Evolutionary conservation across 1,140 invertebrate species (phyloP).

Genomic region (silkworm (Bombyx mori)): ASM3026992v2 NC_085110.1:17340001-17340500

Average conservation of each 20-base stretch:
- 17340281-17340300: not conserved
- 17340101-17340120: constrained; percentile 5
- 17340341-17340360: no score
- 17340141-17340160: not conserved
- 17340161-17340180: constrained; percentile 16
- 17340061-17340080: constrained; percentile 2
- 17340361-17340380: no score
- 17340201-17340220: constrained; percentile 10
- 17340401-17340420: no score
- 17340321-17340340: no score
- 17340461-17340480: no score
- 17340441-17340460: no score
- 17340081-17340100: constrained; percentile 1
- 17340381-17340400: no score
- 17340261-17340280: not conserved
- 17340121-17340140: not conserved
- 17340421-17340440: no score
- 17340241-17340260: not conserved
- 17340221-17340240: constrained; percentile 2
- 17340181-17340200: constrained; percentile 38
- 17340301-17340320: constrained; percentile 2
- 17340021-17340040: no score
- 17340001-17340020: no score
- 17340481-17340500: no score
- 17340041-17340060: no score